Base-by-base conservation (phyloP, 2,797 vertebrate species). In the Notoglanidium macrostoma region DNA sequence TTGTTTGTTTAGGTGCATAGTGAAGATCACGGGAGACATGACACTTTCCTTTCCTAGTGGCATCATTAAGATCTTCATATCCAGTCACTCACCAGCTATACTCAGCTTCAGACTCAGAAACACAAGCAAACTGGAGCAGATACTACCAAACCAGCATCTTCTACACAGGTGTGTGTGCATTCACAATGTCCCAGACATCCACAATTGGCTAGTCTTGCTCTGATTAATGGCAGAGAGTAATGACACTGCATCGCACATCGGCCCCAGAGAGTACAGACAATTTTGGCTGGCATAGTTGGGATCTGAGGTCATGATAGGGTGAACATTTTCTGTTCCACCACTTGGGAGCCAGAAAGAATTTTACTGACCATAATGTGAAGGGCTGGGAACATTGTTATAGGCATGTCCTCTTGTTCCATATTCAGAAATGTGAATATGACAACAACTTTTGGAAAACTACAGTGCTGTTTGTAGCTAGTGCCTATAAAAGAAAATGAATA, bases 21-120 rank as follows among this genome's bases (percentile, higher is more conserved):
- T 98, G 93, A 99, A 99, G 95, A 98, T 99, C 90, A 99, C 98
- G 65, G 98, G 98, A 87, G 98, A 99, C 90, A 96, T 99, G 97
- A 99, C 98, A 3, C 88, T 99, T 80, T 99, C 98, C 5, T 99
- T 99, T 94, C 98, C 98, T 87, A 97, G 96, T 90, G 98, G 98
- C 87, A 97, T 99, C 94, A 98, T 99, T 95, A 99, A 98, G 95
- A 96, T 99, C 89, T 99, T 99, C 92, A 99, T 97, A 88, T 95
- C 93, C 93, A 98, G 98, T 94, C 97, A 97, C 8, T 97, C 97
- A 87, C 98, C 98, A 49, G 96, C 98, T 74, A 96, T 97, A 88
- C 97, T 99, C 40, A 96, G 97, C 94, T 98, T 99, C 94, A 96
- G 96, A 88, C 94, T 99, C 90, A 97, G 96, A 93, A 99, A 99